Percentiles rank a stretch among this genome's conserved stretches.
phyloP scores from a whole-genome alignment of 1,140 invertebrate species.

The Drosophila parabipectinata region DNA sequence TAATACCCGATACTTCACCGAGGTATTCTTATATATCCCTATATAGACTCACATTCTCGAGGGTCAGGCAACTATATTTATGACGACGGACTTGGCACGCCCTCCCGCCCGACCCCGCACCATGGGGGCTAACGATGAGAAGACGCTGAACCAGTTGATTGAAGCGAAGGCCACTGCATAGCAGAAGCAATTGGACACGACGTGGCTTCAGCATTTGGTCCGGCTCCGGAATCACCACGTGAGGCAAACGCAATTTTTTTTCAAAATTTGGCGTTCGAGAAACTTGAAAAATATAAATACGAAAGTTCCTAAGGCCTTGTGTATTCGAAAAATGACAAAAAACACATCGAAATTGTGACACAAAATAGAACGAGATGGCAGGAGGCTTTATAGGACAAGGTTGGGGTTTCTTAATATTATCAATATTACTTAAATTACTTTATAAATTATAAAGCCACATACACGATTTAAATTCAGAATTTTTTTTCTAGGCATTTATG shows the following conservation, averaged over 20 bases:
- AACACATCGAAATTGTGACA: neutral
- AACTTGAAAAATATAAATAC: neutral
- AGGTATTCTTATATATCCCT: too few relatives aligned
- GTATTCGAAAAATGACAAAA: neutral
- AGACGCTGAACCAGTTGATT: too few relatives aligned
- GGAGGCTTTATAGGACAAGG: too few relatives aligned
- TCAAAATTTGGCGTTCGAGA: neutral
- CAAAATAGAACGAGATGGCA: neutral
- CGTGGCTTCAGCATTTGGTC: conserved; percentile 8
- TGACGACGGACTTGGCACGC: neutral
- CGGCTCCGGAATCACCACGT: neutral
- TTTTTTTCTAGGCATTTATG: conserved; percentile 48
- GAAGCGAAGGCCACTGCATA: neutral
- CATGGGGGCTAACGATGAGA: neutral
- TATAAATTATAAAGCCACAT: neutral
- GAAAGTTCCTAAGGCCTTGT: neutral
- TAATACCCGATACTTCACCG: too few relatives aligned
- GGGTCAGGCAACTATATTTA: conserved; percentile 40
- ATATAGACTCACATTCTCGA: conserved; percentile 62
- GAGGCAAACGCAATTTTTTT: neutral
- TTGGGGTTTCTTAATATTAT: too few relatives aligned
- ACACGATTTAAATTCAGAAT: too few relatives aligned
- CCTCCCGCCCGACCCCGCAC: neutral
- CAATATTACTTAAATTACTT: neutral
- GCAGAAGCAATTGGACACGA: neutral